These are phyloP conservation scores for Tupaia chinensis DNA, from an alignment of 2,113 vertebrate genomes.

Conservation along the genomic window DNA sequence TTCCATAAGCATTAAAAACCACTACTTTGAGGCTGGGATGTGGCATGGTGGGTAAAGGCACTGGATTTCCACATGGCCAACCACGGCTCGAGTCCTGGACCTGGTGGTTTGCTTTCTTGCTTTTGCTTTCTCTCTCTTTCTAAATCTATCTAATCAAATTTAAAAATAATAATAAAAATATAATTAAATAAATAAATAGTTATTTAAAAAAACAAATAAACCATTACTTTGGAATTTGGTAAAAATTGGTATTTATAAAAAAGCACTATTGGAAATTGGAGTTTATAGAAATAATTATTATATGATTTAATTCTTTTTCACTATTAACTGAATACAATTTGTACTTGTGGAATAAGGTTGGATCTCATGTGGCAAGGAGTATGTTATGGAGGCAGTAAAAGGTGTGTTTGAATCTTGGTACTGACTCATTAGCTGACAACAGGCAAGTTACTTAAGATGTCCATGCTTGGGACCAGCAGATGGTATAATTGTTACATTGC, in stretches of 20 bases:
- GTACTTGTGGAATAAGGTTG: accelerated
- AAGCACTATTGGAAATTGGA: neutral
- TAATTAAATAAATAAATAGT: too few species aligned
- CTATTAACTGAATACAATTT: neutral
- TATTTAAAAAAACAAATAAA: too few species aligned
- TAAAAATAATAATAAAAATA: too few species aligned
- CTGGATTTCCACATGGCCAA: too few species aligned
- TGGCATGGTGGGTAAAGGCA: too few species aligned
- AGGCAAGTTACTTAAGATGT: neutral
- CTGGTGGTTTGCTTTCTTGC: too few species aligned
- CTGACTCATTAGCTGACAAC: neutral
- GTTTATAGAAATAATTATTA: neutral
- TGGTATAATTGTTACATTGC: too few species aligned
- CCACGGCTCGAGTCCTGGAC: too few species aligned
- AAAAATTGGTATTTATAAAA: neutral
- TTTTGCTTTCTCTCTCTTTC: too few species aligned
- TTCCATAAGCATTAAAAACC: neutral
- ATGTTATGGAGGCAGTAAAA: neutral
- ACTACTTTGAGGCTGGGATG: neutral
- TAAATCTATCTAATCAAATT: too few species aligned
- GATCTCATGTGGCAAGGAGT: neutral
- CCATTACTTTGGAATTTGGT: neutral
- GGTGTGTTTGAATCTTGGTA: neutral
- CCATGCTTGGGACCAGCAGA: too few species aligned
- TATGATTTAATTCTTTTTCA: neutral